These are phyloP conservation scores for Bombus consobrinus DNA, from an alignment of 1,140 invertebrate species.

Conservation along the genomic window DNA sequence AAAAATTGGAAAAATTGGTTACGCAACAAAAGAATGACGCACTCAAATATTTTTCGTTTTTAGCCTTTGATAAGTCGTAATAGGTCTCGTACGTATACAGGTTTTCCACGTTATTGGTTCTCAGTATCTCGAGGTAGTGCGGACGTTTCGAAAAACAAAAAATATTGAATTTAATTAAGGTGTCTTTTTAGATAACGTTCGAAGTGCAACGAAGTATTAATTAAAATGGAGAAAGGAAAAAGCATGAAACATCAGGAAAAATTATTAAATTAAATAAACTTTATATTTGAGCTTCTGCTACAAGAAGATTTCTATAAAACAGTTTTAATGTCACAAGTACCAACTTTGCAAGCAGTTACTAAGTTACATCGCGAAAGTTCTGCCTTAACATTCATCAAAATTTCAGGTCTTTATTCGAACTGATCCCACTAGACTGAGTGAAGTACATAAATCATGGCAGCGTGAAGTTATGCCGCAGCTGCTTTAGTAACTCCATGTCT, in stretches of 20 bases:
- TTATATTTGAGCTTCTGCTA: not conserved
- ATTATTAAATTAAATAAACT: not conserved
- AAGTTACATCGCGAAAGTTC: not conserved
- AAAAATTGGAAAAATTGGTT: not conserved
- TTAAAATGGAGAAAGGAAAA: too few relatives aligned
- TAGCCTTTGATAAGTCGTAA: not conserved
- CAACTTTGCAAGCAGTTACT: not conserved
- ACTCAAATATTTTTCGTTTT: not conserved
- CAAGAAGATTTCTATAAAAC: not conserved
- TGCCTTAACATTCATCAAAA: slow-evolving; percentile 6
- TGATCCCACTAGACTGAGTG: not conserved
- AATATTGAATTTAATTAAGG: not conserved
- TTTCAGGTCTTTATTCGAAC: slow-evolving; percentile 14
- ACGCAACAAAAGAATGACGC: not conserved
- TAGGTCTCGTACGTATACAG: not conserved
- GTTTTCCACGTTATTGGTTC: not conserved
- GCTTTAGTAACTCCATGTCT: not conserved
- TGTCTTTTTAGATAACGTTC: not conserved
- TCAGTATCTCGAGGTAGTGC: not conserved
- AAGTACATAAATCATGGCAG: slow-evolving; percentile 3
- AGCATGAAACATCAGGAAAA: not conserved
- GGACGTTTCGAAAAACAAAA: not conserved
- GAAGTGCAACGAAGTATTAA: too few relatives aligned
- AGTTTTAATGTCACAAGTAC: not conserved
- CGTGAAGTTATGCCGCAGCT: not conserved